Percentiles rank a stretch among this genome's conserved stretches.
These are phyloP conservation scores for Melanotaenia duboulayi DNA, from an alignment of 2,113 vertebrate species.

Conservation along the genomic window DNA sequence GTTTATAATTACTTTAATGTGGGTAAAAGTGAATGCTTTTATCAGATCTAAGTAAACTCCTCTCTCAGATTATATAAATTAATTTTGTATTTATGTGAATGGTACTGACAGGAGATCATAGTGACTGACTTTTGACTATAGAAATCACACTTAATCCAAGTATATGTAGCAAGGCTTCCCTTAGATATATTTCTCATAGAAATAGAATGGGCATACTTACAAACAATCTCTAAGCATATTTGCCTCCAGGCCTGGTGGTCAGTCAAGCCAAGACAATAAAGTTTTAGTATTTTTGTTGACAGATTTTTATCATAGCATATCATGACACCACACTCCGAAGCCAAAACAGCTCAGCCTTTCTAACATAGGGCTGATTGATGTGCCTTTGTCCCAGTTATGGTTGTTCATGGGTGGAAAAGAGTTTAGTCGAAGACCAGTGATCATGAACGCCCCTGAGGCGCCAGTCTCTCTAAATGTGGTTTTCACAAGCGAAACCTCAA, in stretches of 20 bases:
- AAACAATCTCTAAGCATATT: background rate
- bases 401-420: constrained; percentile 32
- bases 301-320: background rate
- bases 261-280: background rate
- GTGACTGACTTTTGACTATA: background rate
- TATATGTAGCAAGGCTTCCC: background rate
- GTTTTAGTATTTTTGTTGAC: constrained; percentile 2
- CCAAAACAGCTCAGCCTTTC: constrained; percentile 15
- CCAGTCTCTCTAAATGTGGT: constrained; percentile 52
- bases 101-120: too few relatives aligned
- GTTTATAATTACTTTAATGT: background rate
- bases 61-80: background rate
- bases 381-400: constrained; percentile 22
- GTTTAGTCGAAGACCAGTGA: constrained; percentile 57
- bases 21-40: background rate
- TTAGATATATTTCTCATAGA: background rate
- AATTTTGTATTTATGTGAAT: background rate
- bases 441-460: constrained; percentile 52
- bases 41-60: background rate
- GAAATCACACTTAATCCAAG: background rate
- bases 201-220: background rate
- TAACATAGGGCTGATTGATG: background rate
- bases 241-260: background rate
- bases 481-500: constrained; percentile 53
- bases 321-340: constrained; percentile 2